Evolutionary conservation across 2,888 invertebrate genomes (phyloP), one percentile per base, ranked within the genome.

Genomic region (Melanargia galathea): DNA sequence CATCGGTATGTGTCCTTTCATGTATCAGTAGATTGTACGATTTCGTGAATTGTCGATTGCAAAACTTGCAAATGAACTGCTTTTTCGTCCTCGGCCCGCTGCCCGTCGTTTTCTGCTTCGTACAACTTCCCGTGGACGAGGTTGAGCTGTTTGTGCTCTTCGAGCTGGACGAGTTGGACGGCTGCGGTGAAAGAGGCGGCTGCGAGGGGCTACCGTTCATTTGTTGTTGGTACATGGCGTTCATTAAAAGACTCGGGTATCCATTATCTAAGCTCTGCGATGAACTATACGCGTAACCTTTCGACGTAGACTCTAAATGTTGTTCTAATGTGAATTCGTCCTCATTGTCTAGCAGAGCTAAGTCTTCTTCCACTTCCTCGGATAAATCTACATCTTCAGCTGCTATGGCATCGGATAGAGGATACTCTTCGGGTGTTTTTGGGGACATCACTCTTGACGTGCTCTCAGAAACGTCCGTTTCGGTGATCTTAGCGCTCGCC

Each of bases 1-100:
- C 99, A 83, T 99, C 98, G 40, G 99, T 99, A 83, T 99, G 99
- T 18, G 99, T 99, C 80, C 98, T 93, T 84, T 99, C 99, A 90
- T 99, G 99, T 75, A 99, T 99, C 75, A 99, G 93, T 78, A 99
- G 92, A 90, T 99, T 99, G 89, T 98, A 99, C 55, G 97, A 97
- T 92, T 99, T 99, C 70, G 99, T 99, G 87, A 99, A 99, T 83
- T 98, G 98, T 57, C 99, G 93, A 84, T 97, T 97, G 87, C 99
- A 99, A 91, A 97, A 99, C 90, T 98, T 97, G 92, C 99, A 99
- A 79, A 99, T 99, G 88, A 98, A 99, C 86, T 99, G 98, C 86
- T 99, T 99, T 90, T 98, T 98, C 38, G 98, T 97, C 69, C 98
- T 92, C 33, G 97, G 95, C 2, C 95, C 96, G 69, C 95, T 85